Evolutionary conservation across 2,888 invertebrate species (phyloP).

Genomic region (Drosophila parthenogenetica): DNA sequence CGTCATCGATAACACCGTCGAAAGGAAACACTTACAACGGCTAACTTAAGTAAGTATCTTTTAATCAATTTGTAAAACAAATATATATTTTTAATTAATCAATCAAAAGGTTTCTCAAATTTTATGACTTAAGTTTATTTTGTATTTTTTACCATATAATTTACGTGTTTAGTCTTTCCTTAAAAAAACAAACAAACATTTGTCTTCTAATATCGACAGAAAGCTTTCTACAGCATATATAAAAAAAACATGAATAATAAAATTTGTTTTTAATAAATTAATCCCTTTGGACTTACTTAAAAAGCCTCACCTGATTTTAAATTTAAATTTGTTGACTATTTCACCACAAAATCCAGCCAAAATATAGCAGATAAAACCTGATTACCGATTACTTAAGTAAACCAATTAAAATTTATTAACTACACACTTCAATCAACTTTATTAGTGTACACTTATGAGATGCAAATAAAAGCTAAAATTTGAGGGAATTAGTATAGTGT

Average conservation of each 20-base stretch:
- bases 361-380: conserved; percentile 7
- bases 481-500: conserved; percentile 1
- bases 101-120: no score
- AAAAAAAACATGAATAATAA: no score
- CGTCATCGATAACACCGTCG: not conserved
- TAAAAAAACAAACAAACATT: not conserved
- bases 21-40: not conserved
- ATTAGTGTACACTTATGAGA: conserved; percentile 3
- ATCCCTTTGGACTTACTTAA: no score
- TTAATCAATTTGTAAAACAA: not conserved
- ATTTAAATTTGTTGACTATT: not conserved
- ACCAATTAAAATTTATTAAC: not conserved
- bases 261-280: no score
- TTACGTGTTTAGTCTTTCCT: no score
- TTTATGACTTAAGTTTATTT: no score
- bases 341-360: not conserved
- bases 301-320: not conserved
- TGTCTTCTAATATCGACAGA: not conserved
- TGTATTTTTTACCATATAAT: no score
- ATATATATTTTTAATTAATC: not conserved
- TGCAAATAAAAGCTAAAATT: conserved; percentile 3
- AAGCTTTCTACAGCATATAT: not conserved
- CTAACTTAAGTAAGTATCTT: conserved; percentile 20
- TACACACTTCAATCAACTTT: conserved; percentile 3
- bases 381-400: conserved; percentile 1